phyloP scores from a whole-genome alignment of 2,888 invertebrate species.

The Heliconius cydno region DNA sequence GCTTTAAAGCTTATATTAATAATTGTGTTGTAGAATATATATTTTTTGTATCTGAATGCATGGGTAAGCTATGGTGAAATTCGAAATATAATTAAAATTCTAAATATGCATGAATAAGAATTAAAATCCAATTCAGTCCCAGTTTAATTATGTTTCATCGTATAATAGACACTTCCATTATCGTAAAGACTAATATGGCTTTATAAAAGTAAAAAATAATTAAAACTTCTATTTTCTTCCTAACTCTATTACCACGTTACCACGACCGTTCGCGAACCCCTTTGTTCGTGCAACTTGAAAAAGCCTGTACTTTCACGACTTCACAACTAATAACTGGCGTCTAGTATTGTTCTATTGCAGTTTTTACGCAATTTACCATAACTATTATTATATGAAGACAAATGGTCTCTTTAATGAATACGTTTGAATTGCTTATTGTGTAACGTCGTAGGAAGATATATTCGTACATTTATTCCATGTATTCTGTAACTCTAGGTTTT shows the following conservation, averaged over 20 bases:
- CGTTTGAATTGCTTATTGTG: constrained; percentile 29
- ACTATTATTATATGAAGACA: constrained; percentile 24
- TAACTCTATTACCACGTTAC: constrained; percentile 45
- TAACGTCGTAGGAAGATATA: constrained; percentile 1
- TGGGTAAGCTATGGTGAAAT: too few species aligned
- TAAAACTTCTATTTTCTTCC: constrained; percentile 24
- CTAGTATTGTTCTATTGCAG: constrained; percentile 40
- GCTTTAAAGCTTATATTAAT: too few species aligned
- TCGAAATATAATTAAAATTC: too few species aligned
- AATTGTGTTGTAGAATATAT: too few species aligned
- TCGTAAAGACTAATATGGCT: neutral
- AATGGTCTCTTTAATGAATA: constrained; percentile 28
- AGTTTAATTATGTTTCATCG: too few species aligned
- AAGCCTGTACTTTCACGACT: constrained; percentile 73
- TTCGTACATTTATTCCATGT: neutral
- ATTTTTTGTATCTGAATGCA: too few species aligned
- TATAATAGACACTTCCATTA: too few species aligned
- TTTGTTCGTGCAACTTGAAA: constrained; percentile 60
- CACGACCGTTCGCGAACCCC: constrained; percentile 55
- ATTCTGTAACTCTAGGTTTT: neutral
- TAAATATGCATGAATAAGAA: too few species aligned
- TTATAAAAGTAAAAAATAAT: neutral
- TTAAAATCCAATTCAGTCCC: neutral
- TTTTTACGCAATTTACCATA: constrained; percentile 41
- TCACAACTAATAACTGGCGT: constrained; percentile 57